Base-by-base conservation (phyloP, 2,888 invertebrate species). In the Dascillus cervinus region DNA sequence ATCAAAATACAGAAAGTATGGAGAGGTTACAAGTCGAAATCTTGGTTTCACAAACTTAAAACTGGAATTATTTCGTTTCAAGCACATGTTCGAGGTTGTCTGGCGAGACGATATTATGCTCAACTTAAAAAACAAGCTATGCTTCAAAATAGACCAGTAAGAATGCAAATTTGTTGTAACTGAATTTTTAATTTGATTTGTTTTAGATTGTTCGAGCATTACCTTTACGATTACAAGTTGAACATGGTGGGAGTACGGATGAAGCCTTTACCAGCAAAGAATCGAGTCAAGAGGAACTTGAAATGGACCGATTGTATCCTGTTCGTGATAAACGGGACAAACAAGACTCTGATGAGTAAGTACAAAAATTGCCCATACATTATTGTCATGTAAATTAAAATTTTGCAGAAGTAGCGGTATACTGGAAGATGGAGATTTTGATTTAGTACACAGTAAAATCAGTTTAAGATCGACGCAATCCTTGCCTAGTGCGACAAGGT, bases 1-100 rank as follows among this genome's bases (percentile, higher is more conserved):
- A 52, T 73, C 8, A 76, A 76, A 29, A 79, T 95, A 30, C 94
- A 95, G 59, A 73, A 82, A 26, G 73, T 74, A 54, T 91, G 85
- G 82, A 72, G 85, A 32, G 79, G 82, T 12, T 77, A 77, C 47
- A 72, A 72, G 33, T 73, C 72, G 13, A 71, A 82, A 2, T 69
- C 70, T 27, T 82, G 82, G 77, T 82, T 76, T 60, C 64, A 71
- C 36, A 75, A 75, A 35, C 61, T 89, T 4, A 71, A 73, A 24
- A 55, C 59, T 4, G 73, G 75, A 3, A 60, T 79, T 9, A 56
- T 81, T 3, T 55, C 64, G 10, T 75, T 91, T 55, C 89, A 91
- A 60, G 80, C 87, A 1, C 72, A 73, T 45, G 76, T 79, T 4
- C 65, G 83, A 12, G 88, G 88, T 0, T 75, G 70, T 47, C 58